Base-by-base conservation (phyloP, 2,888 invertebrate genomes). In the Noctua comes region DNA sequence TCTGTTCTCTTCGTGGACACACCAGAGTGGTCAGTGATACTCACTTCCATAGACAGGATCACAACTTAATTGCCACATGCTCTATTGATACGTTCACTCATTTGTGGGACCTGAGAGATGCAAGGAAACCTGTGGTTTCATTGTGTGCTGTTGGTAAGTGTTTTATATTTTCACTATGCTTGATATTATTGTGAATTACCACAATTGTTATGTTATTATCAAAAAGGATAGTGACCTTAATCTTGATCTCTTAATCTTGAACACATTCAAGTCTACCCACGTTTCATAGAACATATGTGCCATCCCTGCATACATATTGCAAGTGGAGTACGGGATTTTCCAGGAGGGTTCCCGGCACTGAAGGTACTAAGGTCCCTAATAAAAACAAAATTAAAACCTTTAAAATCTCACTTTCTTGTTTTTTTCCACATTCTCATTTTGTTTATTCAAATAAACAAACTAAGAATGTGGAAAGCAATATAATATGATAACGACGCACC, bases 21-120 rank as follows among this genome's bases (percentile, higher is more conserved):
- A 99, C 99, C 0, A 97, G 99, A 84, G 98, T 98, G 31, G 98
- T 99, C 48, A 98, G 98, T 79, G 99, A 99, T 92, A 97, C 99
- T 76, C 99, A 99, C 95, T 99, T 99, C 98, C 99, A 99, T 91
- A 93, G 97, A 86, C 97, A 97, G 88, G 97, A 97, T 83, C 96
- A 97, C 81, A 97, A 97, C 79, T 90, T 97, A 21, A 96, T 97
- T 86, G 97, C 99, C 16, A 99, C 99, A 68, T 99, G 99, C 92
- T 99, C 99, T 8, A 98, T 99, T 75, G 99, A 99, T 93, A 99
- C 99, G 64, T 99, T 98, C 91, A 99, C 99, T 59, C 98, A 99
- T 93, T 97, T 99, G 77, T 99, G 99, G 99, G 99, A 99, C 93
- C 97, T 99, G 73, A 96, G 99, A 89, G 99, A 99, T 95, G 97